These are phyloP conservation scores for Alsophila aescularia DNA, from an alignment of 2,888 invertebrate genomes.

Conservation along the genomic window DNA sequence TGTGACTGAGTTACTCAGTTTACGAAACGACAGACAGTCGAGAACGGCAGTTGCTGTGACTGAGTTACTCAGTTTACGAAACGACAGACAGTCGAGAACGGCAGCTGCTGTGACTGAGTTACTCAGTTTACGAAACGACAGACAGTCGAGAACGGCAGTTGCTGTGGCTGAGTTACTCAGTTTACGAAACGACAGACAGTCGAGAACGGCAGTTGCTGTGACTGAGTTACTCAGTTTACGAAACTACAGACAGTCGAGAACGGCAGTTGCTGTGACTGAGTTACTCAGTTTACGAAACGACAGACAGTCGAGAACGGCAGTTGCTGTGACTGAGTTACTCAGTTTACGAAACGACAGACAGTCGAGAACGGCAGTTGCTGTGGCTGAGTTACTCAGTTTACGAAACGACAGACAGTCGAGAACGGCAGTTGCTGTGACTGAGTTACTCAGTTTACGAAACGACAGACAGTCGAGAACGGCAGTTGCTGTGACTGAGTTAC, in stretches of 20 bases:
- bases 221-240: no score
- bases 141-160: slow-evolving; percentile 65
- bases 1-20: no score
- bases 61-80: slow-evolving; percentile 33
- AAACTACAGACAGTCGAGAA: slow-evolving; percentile 52
- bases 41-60: slow-evolving; percentile 63
- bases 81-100: slow-evolving; percentile 55
- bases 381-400: no score
- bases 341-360: slow-evolving; percentile 44
- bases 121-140: slow-evolving; percentile 35
- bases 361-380: slow-evolving; percentile 62
- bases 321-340: no score
- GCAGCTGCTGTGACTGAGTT: no score
- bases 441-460: slow-evolving; percentile 16
- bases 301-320: slow-evolving; percentile 64
- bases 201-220: slow-evolving; percentile 62
- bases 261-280: slow-evolving; percentile 67
- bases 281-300: slow-evolving; percentile 31
- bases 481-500: no score
- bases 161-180: no score
- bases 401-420: slow-evolving; percentile 50
- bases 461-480: no score
- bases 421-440: slow-evolving; percentile 60
- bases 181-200: slow-evolving; percentile 47
- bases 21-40: slow-evolving; percentile 49